These are phyloP conservation scores for Caenorhabditis sp. DNA, from an alignment of 2,888 invertebrate genomes.

Conservation along the genomic window DNA sequence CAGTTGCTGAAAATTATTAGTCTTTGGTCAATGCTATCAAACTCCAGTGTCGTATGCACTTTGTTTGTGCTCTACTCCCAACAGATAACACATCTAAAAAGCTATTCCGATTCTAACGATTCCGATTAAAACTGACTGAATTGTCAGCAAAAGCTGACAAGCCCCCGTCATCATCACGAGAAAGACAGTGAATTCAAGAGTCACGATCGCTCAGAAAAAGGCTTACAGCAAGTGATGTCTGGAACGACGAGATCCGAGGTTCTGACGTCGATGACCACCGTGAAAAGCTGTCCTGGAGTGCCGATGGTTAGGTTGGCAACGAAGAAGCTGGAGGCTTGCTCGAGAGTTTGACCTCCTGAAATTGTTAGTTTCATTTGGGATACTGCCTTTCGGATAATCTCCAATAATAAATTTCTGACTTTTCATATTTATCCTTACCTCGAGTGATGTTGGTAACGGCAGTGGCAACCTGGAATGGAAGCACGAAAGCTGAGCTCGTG, in stretches of 20 bases:
- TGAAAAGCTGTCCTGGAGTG: slow-evolving; percentile 52
- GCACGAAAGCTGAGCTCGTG: slow-evolving; percentile 20
- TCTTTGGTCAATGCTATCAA: slow-evolving; percentile 1
- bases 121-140: slow-evolving; percentile 6
- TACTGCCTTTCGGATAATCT: background rate
- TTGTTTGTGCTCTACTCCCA: background rate
- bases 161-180: slow-evolving; percentile 3
- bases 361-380: background rate
- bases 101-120: background rate
- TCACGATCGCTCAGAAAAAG: too few relatives aligned
- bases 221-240: slow-evolving; percentile 38
- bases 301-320: slow-evolving; percentile 51
- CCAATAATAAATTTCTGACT: too few relatives aligned
- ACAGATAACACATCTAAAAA: slow-evolving; percentile 28
- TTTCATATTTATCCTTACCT: too few relatives aligned
- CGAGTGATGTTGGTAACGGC: slow-evolving; percentile 44
- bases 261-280: slow-evolving; percentile 44
- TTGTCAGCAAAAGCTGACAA: slow-evolving; percentile 53
- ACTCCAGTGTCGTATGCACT: slow-evolving; percentile 9
- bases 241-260: slow-evolving; percentile 45
- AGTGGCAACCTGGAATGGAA: slow-evolving; percentile 23
- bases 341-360: slow-evolving; percentile 50
- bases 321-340: slow-evolving; percentile 17
- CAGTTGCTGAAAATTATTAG: slow-evolving; percentile 15
- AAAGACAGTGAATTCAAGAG: background rate